These are phyloP conservation scores for Meiosimyza decipiens DNA, from an alignment of 2,888 invertebrate species.

Conservation along the genomic window DNA sequence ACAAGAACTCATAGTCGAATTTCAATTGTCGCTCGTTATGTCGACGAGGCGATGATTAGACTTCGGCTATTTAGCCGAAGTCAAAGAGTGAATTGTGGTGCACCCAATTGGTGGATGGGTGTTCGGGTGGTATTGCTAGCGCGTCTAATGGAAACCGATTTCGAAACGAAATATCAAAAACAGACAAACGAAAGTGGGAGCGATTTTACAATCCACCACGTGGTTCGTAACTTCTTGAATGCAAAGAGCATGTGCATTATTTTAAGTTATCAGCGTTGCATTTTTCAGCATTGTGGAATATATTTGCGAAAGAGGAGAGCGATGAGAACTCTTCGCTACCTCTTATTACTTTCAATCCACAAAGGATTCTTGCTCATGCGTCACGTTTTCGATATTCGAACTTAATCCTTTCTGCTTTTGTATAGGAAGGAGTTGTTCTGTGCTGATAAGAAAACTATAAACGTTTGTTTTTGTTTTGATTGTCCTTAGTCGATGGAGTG, in stretches of 20 bases:
- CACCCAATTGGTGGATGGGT: constrained; percentile 52
- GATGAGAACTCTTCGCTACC: background rate
- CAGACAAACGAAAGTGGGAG: constrained; percentile 9
- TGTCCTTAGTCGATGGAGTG: constrained; percentile 14
- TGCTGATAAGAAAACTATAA: constrained; percentile 21
- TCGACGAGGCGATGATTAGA: constrained; percentile 36
- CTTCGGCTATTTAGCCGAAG: constrained; percentile 45
- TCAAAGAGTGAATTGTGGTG: constrained; percentile 40
- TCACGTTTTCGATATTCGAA: constrained; percentile 30
- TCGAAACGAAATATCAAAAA: constrained; percentile 1
- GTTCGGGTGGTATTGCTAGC: constrained; percentile 36
- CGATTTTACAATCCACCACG: constrained; percentile 55
- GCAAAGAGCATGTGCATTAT: constrained; percentile 15
- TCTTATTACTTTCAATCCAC: background rate
- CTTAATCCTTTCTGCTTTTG: constrained; percentile 2
- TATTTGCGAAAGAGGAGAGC: background rate
- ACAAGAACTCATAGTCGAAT: constrained; percentile 42
- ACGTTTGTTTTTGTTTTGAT: constrained; percentile 14
- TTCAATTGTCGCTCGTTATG: constrained; percentile 38
- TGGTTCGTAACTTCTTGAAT: constrained; percentile 40
- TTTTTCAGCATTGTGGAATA: background rate
- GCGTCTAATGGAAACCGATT: constrained; percentile 24
- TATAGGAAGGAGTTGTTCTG: constrained; percentile 2
- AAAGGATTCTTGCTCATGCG: constrained; percentile 12
- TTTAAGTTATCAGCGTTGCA: background rate